Conservation (phyloP, 2,888 invertebrate genomes). For the Chrysolina americana region DNA sequence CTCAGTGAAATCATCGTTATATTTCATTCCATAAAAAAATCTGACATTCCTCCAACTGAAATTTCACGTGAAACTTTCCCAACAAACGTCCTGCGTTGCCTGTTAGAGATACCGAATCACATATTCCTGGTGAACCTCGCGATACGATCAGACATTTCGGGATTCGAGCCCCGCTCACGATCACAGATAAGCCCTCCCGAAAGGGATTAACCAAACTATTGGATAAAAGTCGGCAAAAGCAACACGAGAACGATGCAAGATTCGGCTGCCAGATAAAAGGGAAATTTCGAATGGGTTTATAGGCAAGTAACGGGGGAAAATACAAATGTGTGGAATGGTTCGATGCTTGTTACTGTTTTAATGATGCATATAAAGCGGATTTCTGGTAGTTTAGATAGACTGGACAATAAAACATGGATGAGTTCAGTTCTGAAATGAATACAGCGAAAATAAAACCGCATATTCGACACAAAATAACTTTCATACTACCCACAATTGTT, state of each 20-base stretch:
- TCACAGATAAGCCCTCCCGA: background rate
- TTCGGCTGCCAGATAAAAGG: background rate
- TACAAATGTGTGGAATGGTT: background rate
- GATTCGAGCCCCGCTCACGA: background rate
- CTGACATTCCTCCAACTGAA: no score
- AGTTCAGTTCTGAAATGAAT: no score
- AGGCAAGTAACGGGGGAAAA: background rate
- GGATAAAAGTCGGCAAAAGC: background rate
- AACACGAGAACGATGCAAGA: background rate
- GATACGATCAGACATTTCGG: background rate
- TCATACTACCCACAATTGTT: no score
- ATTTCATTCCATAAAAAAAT: no score
- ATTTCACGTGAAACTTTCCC: background rate
- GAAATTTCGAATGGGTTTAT: background rate
- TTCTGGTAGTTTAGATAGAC: no score
- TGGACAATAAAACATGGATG: no score
- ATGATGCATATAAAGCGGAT: background rate
- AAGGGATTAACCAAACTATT: background rate
- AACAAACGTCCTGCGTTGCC: background rate
- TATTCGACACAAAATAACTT: no score
- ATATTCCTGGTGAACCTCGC: slow-evolving; percentile 1
- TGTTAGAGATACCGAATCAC: background rate
- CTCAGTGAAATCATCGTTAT: no score
- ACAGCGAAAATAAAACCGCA: no score
- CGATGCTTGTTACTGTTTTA: background rate